A percentile compares a stretch with the other conserved stretches of the same genome.
These are phyloP conservation scores for Amiota mariae DNA, from an alignment of 2,888 invertebrate species.

Conservation along the genomic window DNA sequence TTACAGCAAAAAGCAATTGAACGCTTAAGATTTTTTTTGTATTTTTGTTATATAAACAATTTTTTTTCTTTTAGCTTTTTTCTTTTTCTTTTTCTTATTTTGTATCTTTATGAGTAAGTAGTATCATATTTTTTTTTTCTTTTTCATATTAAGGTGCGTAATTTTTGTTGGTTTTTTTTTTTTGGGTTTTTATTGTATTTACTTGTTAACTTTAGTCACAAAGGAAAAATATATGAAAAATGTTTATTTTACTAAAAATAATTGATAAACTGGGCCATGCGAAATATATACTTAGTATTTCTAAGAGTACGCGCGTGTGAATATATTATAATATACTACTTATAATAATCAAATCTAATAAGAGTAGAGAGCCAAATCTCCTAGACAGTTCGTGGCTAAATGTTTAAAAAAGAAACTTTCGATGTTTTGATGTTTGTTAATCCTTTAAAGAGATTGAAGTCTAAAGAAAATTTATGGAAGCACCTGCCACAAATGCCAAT, in stretches of 20 bases:
- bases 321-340: neutral
- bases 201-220: slow-evolving; percentile 27
- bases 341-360: too few species aligned
- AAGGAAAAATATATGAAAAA: slow-evolving; percentile 7
- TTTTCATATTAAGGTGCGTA: slow-evolving; percentile 12
- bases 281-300: neutral
- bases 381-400: too few species aligned
- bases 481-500: too few species aligned
- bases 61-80: slow-evolving; percentile 9
- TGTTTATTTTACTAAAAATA: neutral
- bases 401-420: too few species aligned
- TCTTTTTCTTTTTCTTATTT: slow-evolving; percentile 30
- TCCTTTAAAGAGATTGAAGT: too few species aligned
- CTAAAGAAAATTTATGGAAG: too few species aligned
- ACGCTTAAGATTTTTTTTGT: slow-evolving; percentile 31
- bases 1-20: slow-evolving; percentile 30
- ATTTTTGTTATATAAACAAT: slow-evolving; percentile 66
- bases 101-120: slow-evolving; percentile 38
- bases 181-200: slow-evolving; percentile 31
- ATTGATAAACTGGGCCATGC: slow-evolving; percentile 11
- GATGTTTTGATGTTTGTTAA: too few species aligned
- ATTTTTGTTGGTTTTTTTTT: slow-evolving; percentile 12
- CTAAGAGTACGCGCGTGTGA: neutral
- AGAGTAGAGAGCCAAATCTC: too few species aligned
- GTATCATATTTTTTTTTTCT: slow-evolving; percentile 18